Percentiles rank a stretch among this genome's conserved stretches.
Conservation (phyloP, 2,797 vertebrate genomes). For the Pangasius mekongensis region DNA sequence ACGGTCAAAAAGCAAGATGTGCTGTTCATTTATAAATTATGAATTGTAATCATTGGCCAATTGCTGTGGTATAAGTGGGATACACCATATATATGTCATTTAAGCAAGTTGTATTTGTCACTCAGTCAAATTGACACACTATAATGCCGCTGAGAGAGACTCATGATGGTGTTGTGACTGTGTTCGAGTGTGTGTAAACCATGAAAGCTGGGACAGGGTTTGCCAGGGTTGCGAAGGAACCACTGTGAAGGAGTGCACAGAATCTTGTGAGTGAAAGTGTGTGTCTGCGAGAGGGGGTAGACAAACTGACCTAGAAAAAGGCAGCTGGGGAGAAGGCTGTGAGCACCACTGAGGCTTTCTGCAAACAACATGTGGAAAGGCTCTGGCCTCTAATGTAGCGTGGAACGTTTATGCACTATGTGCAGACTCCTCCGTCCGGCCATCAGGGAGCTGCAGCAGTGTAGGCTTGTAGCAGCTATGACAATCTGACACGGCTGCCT, state of each 20-base stretch:
- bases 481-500: slow-evolving; percentile 45
- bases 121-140: not conserved
- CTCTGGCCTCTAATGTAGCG: slow-evolving; percentile 78
- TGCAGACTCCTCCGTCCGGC: slow-evolving; percentile 65
- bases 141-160: not conserved
- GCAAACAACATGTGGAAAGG: slow-evolving; percentile 80
- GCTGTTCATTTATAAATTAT: not conserved
- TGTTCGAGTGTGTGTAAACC: slow-evolving; percentile 46
- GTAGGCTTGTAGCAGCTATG: slow-evolving; percentile 5
- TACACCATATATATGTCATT: not conserved
- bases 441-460: slow-evolving; percentile 56
- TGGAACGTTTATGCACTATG: slow-evolving; percentile 76
- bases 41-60: not conserved
- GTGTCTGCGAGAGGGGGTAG: slow-evolving; percentile 20
- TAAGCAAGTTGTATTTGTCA: not conserved
- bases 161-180: slow-evolving; percentile 1
- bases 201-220: not conserved
- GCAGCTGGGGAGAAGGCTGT: slow-evolving; percentile 66
- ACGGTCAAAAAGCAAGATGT: not conserved
- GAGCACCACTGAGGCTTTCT: slow-evolving; percentile 71
- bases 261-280: not conserved
- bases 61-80: not conserved
- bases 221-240: not conserved
- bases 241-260: not conserved
- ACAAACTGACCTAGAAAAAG: slow-evolving; percentile 70